These are phyloP conservation scores for Pararge aegeria DNA, from an alignment of 1,140 invertebrate genomes.

Conservation along the genomic window DNA sequence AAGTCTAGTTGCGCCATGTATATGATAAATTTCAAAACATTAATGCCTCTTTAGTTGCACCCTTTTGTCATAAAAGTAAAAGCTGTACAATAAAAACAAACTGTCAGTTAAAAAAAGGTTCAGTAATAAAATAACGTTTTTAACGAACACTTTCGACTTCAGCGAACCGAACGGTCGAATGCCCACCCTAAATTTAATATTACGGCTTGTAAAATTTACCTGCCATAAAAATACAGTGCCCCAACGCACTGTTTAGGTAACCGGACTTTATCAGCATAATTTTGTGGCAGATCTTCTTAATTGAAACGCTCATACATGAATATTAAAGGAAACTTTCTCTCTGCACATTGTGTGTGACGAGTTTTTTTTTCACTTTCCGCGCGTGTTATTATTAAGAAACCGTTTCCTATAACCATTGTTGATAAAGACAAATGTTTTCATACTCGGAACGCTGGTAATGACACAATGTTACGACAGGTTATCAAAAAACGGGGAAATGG, in stretches of 20 bases:
- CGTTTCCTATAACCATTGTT: slow-evolving; percentile 44
- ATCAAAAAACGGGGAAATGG: slow-evolving; percentile 19
- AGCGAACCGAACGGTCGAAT: background rate
- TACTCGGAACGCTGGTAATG: slow-evolving; percentile 13
- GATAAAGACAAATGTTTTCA: slow-evolving; percentile 18
- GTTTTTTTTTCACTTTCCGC: slow-evolving; percentile 39
- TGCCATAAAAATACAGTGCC: slow-evolving; percentile 5
- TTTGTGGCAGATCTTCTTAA: slow-evolving; percentile 11
- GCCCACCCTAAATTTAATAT: slow-evolving; percentile 4
- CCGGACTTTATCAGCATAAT: slow-evolving; percentile 4
- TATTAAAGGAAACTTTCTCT: slow-evolving; percentile 49
- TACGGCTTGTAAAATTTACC: background rate
- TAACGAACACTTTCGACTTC: slow-evolving; percentile 1
- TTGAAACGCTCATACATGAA: slow-evolving; percentile 32
- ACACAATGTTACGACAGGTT: slow-evolving; percentile 9
- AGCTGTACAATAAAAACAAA: too few relatives aligned
- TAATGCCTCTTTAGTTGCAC: too few relatives aligned
- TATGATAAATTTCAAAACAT: too few relatives aligned
- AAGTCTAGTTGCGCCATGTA: too few relatives aligned
- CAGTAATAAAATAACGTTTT: background rate
- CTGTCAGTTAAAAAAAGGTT: background rate
- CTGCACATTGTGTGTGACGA: slow-evolving; percentile 34
- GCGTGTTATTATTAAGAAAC: slow-evolving; percentile 41
- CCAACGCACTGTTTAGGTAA: slow-evolving; percentile 8
- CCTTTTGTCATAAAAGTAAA: too few relatives aligned